Percentiles rank a stretch among this genome's conserved stretches.
These are phyloP conservation scores for Hirudo medicinalis DNA, from an alignment of 1,140 invertebrate species.

Conservation along the genomic window DNA sequence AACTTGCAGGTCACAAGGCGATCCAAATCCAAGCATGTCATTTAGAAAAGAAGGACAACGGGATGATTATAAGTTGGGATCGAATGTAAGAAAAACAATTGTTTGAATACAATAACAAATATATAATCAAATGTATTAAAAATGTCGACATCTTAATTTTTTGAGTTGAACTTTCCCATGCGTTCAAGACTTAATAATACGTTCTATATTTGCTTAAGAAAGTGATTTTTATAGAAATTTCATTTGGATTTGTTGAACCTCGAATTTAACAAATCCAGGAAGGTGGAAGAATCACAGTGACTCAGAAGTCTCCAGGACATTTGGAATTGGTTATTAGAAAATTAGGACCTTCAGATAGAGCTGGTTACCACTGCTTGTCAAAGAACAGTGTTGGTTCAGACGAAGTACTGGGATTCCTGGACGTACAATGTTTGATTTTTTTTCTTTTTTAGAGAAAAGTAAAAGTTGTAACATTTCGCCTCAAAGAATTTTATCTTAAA, in stretches of 20 bases:
- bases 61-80: conserved; percentile 7
- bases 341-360: conserved; percentile 62
- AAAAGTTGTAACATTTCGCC: not conserved
- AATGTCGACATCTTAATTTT: too few relatives aligned
- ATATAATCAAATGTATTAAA: too few relatives aligned
- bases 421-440: conserved; percentile 16
- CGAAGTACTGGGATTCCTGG: conserved; percentile 9
- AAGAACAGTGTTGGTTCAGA: conserved; percentile 56
- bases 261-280: conserved; percentile 5
- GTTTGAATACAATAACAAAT: too few relatives aligned
- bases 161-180: too few relatives aligned
- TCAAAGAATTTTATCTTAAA: not conserved
- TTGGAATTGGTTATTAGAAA: conserved; percentile 16
- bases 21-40: conserved; percentile 13
- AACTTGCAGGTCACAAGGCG: conserved; percentile 15
- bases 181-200: too few relatives aligned
- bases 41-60: conserved; percentile 20
- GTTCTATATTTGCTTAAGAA: too few relatives aligned
- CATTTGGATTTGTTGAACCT: too few relatives aligned
- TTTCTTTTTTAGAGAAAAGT: too few relatives aligned
- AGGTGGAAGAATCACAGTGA: conserved; percentile 15
- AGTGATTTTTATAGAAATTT: too few relatives aligned
- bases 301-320: not conserved
- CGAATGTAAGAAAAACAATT: conserved; percentile 17
- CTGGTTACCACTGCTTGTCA: conserved; percentile 73